Evolutionary conservation across 1,140 invertebrate species (phyloP).

Genomic region (Teleogryllus occipitalis): DNA sequence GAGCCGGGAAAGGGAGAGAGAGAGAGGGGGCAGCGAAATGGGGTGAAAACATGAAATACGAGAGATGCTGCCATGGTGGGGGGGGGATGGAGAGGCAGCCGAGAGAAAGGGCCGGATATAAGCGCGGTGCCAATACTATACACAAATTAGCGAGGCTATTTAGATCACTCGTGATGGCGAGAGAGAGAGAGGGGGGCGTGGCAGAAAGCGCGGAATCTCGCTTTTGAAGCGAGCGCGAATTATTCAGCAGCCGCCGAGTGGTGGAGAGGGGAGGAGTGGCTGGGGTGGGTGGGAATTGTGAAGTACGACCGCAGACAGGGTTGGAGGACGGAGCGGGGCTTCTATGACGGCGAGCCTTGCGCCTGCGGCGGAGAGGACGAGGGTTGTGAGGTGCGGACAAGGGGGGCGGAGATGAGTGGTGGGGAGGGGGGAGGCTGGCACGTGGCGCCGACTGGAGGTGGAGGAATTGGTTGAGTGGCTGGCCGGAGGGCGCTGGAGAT

Average conservation of each 20-base stretch:
- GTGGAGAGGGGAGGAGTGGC: neutral
- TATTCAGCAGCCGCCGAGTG: neutral
- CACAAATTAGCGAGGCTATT: slow-evolving; percentile 1
- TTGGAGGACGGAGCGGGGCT: too few species aligned
- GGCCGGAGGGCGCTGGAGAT: too few species aligned
- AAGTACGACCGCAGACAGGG: too few species aligned
- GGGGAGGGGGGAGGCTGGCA: too few species aligned
- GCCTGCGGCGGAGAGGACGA: too few species aligned
- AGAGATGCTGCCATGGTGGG: neutral
- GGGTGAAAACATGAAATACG: slow-evolving; percentile 1
- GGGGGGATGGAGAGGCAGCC: neutral
- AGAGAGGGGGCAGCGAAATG: neutral
- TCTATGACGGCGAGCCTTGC: too few species aligned
- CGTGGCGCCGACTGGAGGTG: too few species aligned
- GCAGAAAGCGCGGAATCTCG: neutral
- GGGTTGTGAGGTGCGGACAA: too few species aligned
- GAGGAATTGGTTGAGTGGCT: too few species aligned
- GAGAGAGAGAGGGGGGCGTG: neutral
- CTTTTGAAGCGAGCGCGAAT: neutral
- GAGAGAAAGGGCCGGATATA: neutral
- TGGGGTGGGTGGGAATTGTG: neutral
- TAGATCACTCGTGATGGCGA: neutral
- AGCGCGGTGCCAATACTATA: neutral
- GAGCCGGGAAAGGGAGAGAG: too few species aligned
- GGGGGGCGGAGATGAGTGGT: too few species aligned